These are phyloP conservation scores for Etia nguti DNA, from an alignment of 2,113 vertebrate species.

Conservation along the genomic window DNA sequence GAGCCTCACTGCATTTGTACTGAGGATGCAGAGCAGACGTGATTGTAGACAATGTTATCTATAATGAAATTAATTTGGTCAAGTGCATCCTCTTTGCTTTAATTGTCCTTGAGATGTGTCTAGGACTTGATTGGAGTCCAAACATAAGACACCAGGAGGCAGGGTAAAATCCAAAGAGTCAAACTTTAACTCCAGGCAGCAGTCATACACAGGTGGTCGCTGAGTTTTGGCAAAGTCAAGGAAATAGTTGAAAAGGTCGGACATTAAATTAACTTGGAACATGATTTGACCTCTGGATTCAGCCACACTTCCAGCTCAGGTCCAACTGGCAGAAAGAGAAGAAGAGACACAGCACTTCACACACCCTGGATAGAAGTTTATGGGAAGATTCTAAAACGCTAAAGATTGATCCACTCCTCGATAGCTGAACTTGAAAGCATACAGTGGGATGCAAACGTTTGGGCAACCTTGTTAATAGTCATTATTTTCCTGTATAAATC, in stretches of 20 bases:
- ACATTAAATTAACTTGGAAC: accelerated
- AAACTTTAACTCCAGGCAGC: neutral
- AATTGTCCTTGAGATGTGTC: neutral
- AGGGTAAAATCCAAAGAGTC: neutral
- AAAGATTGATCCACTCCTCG: accelerated
- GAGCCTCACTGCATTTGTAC: neutral
- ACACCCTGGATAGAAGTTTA: accelerated
- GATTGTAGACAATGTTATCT: neutral
- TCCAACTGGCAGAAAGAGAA: neutral
- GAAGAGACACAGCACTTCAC: neutral
- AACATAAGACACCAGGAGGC: neutral
- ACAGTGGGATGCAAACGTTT: too few relatives aligned
- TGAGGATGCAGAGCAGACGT: neutral
- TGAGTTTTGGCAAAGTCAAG: neutral
- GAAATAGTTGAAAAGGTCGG: neutral
- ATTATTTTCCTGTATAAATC: too few relatives aligned
- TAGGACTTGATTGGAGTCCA: neutral
- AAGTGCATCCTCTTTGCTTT: neutral
- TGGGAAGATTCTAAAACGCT: neutral
- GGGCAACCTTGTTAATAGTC: too few relatives aligned
- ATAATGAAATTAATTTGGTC: neutral
- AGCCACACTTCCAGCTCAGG: neutral
- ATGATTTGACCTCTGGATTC: neutral
- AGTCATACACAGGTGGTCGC: accelerated
- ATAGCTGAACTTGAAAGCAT: neutral